Evolutionary conservation across 2,797 vertebrate species (phyloP).

Genomic region (Eupleurogrammus muticus): DNA sequence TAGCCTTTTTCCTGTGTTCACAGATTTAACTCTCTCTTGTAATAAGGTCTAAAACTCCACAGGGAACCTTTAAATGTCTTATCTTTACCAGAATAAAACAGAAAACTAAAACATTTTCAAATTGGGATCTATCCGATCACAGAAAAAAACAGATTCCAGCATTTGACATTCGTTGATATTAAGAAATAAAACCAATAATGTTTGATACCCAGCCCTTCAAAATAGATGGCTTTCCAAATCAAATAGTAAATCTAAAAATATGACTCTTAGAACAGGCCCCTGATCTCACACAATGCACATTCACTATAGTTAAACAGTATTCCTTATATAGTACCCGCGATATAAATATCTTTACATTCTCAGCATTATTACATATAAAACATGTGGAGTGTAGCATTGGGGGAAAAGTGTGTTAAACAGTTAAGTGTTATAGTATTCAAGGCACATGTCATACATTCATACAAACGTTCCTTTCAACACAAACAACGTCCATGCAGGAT

Average conservation of each 20-base stretch:
- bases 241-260: not conserved
- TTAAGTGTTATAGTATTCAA: constrained; percentile 63
- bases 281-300: not conserved
- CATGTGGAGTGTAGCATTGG: constrained; percentile 22
- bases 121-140: not conserved
- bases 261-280: not conserved
- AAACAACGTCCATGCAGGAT: not conserved
- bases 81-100: not conserved
- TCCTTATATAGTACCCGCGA: constrained; percentile 26
- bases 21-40: too few relatives aligned
- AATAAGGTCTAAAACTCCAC: too few relatives aligned
- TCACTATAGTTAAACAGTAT: not conserved
- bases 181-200: not conserved
- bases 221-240: not conserved
- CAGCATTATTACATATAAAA: constrained; percentile 16
- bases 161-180: too few relatives aligned
- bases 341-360: constrained; percentile 40
- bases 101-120: not conserved
- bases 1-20: too few relatives aligned
- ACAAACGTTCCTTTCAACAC: constrained; percentile 16
- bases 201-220: not conserved
- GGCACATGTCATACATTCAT: constrained; percentile 87
- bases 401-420: constrained; percentile 9
- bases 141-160: not conserved
- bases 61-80: not conserved